Conservation (phyloP, 2,113 vertebrate genomes). For the Myiozetetes cayanensis region DNA sequence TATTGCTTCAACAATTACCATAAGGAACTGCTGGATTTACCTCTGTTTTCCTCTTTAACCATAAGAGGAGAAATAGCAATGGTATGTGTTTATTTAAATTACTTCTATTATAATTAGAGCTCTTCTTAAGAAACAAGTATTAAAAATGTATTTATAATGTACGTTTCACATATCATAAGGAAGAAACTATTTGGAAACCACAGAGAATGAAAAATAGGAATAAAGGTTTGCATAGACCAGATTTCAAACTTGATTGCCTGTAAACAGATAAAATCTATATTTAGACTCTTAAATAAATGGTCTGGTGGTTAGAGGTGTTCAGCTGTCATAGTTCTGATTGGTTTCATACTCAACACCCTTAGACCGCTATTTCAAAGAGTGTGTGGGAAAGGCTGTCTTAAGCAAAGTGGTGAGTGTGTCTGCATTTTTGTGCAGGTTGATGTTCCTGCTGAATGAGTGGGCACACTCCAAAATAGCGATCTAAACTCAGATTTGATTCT, state of each 20-base stretch:
- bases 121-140: background rate
- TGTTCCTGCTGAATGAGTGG: background rate
- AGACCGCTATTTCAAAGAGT: background rate
- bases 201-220: background rate
- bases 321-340: background rate
- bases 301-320: background rate
- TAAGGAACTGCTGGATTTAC: background rate
- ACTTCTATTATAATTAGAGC: background rate
- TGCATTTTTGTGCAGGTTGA: background rate
- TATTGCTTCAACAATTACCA: background rate
- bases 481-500: background rate
- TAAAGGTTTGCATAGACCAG: background rate
- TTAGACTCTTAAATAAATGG: background rate
- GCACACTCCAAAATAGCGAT: background rate
- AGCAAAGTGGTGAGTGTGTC: background rate
- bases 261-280: background rate
- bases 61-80: background rate
- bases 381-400: background rate
- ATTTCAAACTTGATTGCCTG: background rate
- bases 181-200: background rate
- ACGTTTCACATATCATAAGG: background rate
- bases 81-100: background rate
- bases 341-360: background rate
- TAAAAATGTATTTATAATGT: background rate
- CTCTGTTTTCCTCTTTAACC: background rate